phyloP scores from a whole-genome alignment of 2,113 vertebrate genomes.

The Hemiprocne comata region DNA sequence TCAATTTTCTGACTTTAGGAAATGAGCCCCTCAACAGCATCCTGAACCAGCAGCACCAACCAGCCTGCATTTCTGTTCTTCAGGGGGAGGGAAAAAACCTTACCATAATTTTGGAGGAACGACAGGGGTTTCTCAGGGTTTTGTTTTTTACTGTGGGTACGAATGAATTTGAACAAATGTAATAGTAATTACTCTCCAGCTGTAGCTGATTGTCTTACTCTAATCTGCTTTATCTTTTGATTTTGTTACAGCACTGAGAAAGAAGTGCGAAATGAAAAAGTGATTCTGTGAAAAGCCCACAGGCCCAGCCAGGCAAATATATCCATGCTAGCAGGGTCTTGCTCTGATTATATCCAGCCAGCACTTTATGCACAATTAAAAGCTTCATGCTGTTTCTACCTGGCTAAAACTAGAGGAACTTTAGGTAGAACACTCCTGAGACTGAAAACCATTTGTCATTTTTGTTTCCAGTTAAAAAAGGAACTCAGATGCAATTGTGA shows the following conservation, averaged over 20 bases:
- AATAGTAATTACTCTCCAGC: neutral
- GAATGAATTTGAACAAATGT: neutral
- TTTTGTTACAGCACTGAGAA: neutral
- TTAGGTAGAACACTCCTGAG: neutral
- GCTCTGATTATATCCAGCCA: neutral
- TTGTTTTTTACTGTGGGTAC: neutral
- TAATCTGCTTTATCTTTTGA: neutral
- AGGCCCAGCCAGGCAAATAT: neutral
- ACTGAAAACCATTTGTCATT: neutral
- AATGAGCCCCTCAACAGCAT: neutral
- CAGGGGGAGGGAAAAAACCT: neutral
- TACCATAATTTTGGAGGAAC: neutral
- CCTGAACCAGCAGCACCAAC: accelerated
- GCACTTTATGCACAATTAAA: neutral
- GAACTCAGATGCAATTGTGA: neutral
- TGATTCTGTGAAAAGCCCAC: neutral
- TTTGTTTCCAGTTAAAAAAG: neutral
- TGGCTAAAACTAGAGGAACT: neutral
- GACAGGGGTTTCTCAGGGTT: neutral
- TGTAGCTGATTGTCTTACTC: neutral
- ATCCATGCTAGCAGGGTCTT: neutral
- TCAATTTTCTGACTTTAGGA: neutral
- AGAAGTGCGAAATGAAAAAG: neutral
- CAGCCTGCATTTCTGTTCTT: neutral
- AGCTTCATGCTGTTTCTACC: neutral